Base-by-base conservation (phyloP, 2,797 vertebrate species). In the Momotus momota region DNA sequence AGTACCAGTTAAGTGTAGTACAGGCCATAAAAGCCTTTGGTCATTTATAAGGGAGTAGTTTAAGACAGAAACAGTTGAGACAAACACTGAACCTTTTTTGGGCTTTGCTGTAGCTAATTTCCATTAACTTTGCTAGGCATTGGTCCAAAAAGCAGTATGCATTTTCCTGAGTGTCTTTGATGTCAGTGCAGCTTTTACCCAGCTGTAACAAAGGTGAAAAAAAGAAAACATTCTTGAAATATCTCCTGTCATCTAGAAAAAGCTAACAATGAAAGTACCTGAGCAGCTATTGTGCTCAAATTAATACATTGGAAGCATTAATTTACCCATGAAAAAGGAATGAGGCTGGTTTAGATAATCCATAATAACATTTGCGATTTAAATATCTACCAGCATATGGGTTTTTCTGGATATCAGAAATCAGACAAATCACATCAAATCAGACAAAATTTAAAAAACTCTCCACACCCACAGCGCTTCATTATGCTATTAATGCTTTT, bases 61-160 rank as follows among this genome's bases (percentile, higher is more conserved):
- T 81, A 88, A 83, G 81, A 93, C 31, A 94, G 65, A 86, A 88
- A 55, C 7, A 72, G 46, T 94, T 93, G 48, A 85, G 48, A 66
- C 58, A 88, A 74, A 81, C 69, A 83, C 5, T 65, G 58, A 94
- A 72, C 19, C 43, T 64, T 77, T 82, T 61, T 62, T 73, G 55
- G 66, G 21, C 67, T 96, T 91, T 81, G 49, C 70, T 88, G 55
- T 22, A 88, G 55, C 66, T 95, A 46, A 93, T 93, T 94, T 95
- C 83, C 85, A 86, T 93, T 93, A 94, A 52, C 70, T 88, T 72
- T 65, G 17, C 82, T 46, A 90, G 80, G 75, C 89, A 94, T 14
- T 75, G 70, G 91, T 93, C 86, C 71, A 91, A 95, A 96, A 88
- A 81, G 35, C 80, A 78, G 51, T 22, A 94, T 35, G 43, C 16